Conservation (phyloP, 2,888 invertebrate genomes). For the Argynnis bischoffii region DNA sequence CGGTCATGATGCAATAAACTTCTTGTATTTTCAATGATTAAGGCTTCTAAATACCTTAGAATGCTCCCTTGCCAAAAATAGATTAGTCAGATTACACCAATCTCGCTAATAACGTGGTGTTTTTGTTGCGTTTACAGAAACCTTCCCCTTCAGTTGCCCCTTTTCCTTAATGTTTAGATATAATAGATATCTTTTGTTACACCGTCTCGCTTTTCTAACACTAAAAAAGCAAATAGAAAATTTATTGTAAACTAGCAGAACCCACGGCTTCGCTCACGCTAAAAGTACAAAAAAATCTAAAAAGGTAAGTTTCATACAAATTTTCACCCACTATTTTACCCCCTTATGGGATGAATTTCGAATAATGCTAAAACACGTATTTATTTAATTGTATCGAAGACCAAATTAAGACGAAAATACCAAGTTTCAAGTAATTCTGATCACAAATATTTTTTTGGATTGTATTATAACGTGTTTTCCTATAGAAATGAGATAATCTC, state of each 20-base stretch:
- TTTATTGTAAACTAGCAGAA: background rate
- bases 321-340: background rate
- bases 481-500: no score
- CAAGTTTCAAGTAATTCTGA: no score
- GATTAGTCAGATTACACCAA: constrained; percentile 83
- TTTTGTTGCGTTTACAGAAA: constrained; percentile 80
- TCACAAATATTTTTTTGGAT: no score
- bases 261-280: no score
- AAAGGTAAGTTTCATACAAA: no score
- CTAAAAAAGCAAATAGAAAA: background rate
- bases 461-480: no score
- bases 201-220: constrained; percentile 47
- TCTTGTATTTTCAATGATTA: constrained; percentile 47
- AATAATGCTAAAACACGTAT: no score
- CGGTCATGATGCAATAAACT: background rate
- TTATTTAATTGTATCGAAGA: no score
- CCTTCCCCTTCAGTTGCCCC: constrained; percentile 69
- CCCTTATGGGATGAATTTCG: background rate
- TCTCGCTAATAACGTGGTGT: constrained; percentile 82
- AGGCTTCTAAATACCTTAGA: constrained; percentile 60
- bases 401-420: no score
- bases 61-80: constrained; percentile 75
- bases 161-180: constrained; percentile 62
- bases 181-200: constrained; percentile 51
- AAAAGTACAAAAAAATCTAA: no score